A percentile compares a stretch with the other conserved stretches of the same genome.
Conservation (phyloP, 37 sponge, comb jelly and placozoan species). For the Axinella damicornis region DNA sequence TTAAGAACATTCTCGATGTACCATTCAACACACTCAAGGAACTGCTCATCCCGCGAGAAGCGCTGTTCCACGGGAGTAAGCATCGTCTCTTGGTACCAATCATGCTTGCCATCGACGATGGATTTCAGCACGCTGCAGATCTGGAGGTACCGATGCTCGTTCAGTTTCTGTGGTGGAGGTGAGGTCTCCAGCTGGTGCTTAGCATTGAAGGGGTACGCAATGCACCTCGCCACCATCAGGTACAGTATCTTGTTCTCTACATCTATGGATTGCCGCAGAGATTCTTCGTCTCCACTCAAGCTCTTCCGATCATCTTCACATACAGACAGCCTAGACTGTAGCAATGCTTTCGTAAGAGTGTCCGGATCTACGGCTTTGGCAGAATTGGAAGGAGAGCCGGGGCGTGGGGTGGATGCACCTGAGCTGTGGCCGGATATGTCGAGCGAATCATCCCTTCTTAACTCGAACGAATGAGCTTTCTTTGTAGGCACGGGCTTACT, state of each 20-base stretch:
- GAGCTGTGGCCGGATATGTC: neutral
- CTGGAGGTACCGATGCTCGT: neutral
- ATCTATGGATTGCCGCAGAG: neutral
- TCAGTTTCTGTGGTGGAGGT: constrained; percentile 52
- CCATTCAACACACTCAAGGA: constrained; percentile 41
- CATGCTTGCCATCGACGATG: neutral
- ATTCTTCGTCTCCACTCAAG: too few species aligned
- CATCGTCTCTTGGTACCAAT: neutral
- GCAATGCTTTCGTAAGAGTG: too few species aligned
- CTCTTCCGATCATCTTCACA: too few species aligned
- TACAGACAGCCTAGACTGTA: too few species aligned
- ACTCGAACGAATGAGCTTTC: neutral
- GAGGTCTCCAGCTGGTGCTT: constrained; percentile 45
- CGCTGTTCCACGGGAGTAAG: constrained; percentile 26
- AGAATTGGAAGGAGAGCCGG: neutral
- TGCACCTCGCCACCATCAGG: constrained; percentile 80
- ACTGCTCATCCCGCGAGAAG: neutral
- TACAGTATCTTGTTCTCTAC: constrained; percentile 59
- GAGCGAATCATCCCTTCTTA: neutral
- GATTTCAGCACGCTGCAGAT: constrained; percentile 15
- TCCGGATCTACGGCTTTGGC: too few species aligned
- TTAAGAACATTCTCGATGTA: constrained; percentile 30
- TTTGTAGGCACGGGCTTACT: too few species aligned
- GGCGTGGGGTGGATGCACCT: neutral
- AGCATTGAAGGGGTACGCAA: constrained; percentile 85